Base-by-base conservation (phyloP, 2,113 vertebrate genomes). In the Eupsittula cactorum region DNA sequence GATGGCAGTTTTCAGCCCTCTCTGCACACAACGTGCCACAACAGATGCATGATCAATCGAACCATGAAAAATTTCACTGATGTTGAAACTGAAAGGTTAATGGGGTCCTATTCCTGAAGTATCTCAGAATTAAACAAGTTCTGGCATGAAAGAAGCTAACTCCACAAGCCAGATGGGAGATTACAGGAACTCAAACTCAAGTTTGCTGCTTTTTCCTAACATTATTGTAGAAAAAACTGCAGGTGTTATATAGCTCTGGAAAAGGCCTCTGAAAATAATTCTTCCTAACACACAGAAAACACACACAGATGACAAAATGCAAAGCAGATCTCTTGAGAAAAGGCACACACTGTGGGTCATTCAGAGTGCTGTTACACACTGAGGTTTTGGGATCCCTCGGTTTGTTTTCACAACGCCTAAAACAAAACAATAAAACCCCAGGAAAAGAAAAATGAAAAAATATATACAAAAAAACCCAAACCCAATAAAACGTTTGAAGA, bases 391-490 rank as follows among this genome's bases (percentile, higher is more conserved):
- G 55, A 82, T 35, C 6, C 39, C 31, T 50, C 29, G 8, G 23
- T 31, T 35, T 41, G 16, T 37, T 79, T 79, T 67, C 25, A 52
- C 33, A 75, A 35, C 13, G 65, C 21, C 11, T 25, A 35, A 67
- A 80, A 59, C 3, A 68, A 65, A 76, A 39, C 3, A 50, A 50
- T 57, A 12, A 15, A 59, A 59, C 33, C 55, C 33, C 55, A 59
- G 33, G 16, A 11, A 10, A 59, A 73, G 27, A 55, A 20, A 55
- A 19, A 12, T 5, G 1, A 42, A 42, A 47, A 4, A 2, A 57
- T 44, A 1, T 2, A 15, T 23, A 23, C 6, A 59, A 31, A 55
- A n/a, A 24, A 0, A 0, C 3, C 9, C 16, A 62, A 86, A 42
- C 1, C 1, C 3, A 59, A n/a, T 15, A 59, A 3, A 52, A 41